These are phyloP conservation scores for Heptranchias perlo DNA, from an alignment of 2,113 vertebrate species.

Conservation along the genomic window DNA sequence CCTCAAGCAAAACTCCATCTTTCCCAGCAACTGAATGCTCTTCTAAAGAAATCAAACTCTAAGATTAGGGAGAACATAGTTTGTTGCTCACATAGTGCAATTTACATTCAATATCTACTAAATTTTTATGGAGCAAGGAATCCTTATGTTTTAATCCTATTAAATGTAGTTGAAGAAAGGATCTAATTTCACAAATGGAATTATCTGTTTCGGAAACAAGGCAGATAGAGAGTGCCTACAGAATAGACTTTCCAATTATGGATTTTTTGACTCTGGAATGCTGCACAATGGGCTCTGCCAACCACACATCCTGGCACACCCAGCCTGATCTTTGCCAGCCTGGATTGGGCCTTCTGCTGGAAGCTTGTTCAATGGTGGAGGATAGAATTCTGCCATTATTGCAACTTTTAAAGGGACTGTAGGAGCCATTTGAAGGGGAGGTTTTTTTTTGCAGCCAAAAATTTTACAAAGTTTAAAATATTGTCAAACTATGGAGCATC, in stretches of 20 bases:
- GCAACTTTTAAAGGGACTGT: neutral
- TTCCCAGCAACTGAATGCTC: constrained; percentile 25
- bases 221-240: neutral
- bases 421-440: neutral
- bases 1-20: neutral
- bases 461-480: neutral
- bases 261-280: neutral
- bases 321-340: too few relatives aligned
- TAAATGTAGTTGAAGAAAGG: too few relatives aligned
- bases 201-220: neutral
- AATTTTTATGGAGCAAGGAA: neutral
- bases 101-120: neutral
- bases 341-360: neutral
- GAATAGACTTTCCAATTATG: neutral
- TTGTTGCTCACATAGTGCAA: neutral
- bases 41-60: neutral
- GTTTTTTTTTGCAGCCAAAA: neutral
- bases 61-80: neutral
- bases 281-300: neutral
- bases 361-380: neutral
- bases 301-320: too few relatives aligned
- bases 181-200: neutral
- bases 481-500: neutral
- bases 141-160: neutral
- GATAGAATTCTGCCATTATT: neutral